Percentiles rank a stretch among this genome's conserved stretches.
Evolutionary conservation across 2,888 invertebrate genomes (phyloP).

Genomic region (Agriopis marginaria): DNA sequence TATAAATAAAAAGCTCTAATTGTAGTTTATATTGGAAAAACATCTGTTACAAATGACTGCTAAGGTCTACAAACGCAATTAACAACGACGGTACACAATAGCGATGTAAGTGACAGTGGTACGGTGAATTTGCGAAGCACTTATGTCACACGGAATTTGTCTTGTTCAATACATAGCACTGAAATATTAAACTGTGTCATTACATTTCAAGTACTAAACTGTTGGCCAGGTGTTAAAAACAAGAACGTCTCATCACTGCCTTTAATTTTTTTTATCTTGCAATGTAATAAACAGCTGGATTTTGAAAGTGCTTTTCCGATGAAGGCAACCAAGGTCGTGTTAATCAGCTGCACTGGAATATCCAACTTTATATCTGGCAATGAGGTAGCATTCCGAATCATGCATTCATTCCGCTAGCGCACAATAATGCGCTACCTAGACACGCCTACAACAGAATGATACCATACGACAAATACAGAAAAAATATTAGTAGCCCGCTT

Average conservation of each 20-base stretch:
- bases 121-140: slow-evolving; percentile 33
- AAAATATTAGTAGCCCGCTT: too few relatives aligned
- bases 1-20: too few relatives aligned
- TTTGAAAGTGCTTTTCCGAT: neutral
- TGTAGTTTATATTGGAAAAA: too few relatives aligned
- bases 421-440: too few relatives aligned
- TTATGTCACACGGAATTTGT: slow-evolving; percentile 32
- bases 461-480: neutral
- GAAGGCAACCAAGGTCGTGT: neutral
- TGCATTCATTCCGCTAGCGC: neutral
- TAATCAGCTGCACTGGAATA: neutral
- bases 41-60: neutral
- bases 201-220: slow-evolving; percentile 16
- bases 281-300: slow-evolving; percentile 20
- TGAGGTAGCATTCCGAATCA: neutral
- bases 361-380: neutral
- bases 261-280: too few relatives aligned
- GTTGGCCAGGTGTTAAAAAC: slow-evolving; percentile 1
- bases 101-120: slow-evolving; percentile 30
- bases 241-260: neutral
- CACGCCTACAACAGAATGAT: neutral
- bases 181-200: slow-evolving; percentile 20
- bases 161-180: slow-evolving; percentile 24
- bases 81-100: slow-evolving; percentile 13
- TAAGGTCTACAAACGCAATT: slow-evolving; percentile 7